Evolutionary conservation across 2,113 vertebrate species (phyloP).

Genomic region (Apistogramma diplotaenia): DNA sequence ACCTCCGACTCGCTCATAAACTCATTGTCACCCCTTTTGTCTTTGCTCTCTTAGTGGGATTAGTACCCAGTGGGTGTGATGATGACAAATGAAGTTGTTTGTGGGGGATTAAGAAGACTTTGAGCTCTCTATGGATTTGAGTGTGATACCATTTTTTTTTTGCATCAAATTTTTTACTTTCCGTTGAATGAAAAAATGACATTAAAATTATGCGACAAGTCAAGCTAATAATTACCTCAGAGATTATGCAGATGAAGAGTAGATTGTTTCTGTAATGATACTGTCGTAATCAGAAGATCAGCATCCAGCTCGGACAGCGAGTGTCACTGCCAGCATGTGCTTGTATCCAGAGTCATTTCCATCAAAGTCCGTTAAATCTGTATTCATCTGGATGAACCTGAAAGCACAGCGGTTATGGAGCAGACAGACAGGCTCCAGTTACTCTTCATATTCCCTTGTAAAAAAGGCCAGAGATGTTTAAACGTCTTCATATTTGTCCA

Average conservation of each 20-base stretch:
- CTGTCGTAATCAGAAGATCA: conserved; percentile 60
- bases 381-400: not conserved
- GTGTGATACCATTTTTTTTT: conserved; percentile 75
- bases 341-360: not conserved
- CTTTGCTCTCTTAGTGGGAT: conserved; percentile 39
- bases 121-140: conserved; percentile 73
- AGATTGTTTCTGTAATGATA: conserved; percentile 75
- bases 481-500: not conserved
- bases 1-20: not conserved
- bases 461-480: not conserved
- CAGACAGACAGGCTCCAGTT: not conserved
- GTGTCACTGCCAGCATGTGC: not conserved
- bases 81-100: conserved; percentile 78
- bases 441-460: fast-evolving
- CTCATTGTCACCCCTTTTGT: conserved; percentile 2
- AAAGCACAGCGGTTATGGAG: not conserved
- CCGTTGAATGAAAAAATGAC: conserved; percentile 40
- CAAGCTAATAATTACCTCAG: conserved; percentile 75
- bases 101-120: conserved; percentile 72
- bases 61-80: conserved; percentile 38
- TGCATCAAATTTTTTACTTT: conserved; percentile 55
- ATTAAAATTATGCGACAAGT: conserved; percentile 76
- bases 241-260: conserved; percentile 76
- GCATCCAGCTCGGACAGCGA: not conserved
- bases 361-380: not conserved